A percentile compares a stretch with the other conserved stretches of the same genome.
phyloP scores from a whole-genome alignment of 2,797 vertebrate genomes.

The Poecile montanus region DNA sequence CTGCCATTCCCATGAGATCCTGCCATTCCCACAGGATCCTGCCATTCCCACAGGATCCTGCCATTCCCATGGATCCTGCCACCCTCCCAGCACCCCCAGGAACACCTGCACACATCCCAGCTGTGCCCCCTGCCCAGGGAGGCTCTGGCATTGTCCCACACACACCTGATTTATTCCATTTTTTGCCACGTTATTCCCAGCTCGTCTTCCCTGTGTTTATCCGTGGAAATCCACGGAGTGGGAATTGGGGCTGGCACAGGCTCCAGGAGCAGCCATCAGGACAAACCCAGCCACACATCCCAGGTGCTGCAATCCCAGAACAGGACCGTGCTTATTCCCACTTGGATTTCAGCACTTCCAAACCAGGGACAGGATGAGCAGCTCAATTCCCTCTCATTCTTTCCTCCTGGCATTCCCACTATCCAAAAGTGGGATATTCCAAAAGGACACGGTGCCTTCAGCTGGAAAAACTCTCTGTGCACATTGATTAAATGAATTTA shows the following conservation, averaged over 20 bases:
- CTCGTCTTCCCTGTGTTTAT: not conserved
- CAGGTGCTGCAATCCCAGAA: not conserved
- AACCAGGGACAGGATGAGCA: not conserved
- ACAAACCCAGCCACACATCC: not conserved
- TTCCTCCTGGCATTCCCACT: not conserved
- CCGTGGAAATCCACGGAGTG: conserved; percentile 17
- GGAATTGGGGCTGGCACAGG: not conserved
- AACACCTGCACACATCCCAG: not conserved
- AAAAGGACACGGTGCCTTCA: accelerated
- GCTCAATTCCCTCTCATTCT: not conserved
- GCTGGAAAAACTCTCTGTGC: not conserved
- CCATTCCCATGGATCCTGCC: not conserved
- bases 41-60: not conserved
- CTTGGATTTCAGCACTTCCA: not conserved
- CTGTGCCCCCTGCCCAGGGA: not conserved
- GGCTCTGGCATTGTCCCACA: not conserved
- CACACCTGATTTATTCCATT: not conserved
- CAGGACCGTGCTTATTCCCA: not conserved
- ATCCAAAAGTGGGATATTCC: not conserved
- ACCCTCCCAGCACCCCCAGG: not conserved
- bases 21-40: not conserved
- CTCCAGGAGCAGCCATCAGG: not conserved
- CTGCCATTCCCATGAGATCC: not conserved
- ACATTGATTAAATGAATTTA: not conserved
- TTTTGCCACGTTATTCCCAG: not conserved